Percentiles rank a stretch among this genome's conserved stretches.
These are phyloP conservation scores for Sitta europaea DNA, from an alignment of 2,113 vertebrate species.

Conservation along the genomic window DNA sequence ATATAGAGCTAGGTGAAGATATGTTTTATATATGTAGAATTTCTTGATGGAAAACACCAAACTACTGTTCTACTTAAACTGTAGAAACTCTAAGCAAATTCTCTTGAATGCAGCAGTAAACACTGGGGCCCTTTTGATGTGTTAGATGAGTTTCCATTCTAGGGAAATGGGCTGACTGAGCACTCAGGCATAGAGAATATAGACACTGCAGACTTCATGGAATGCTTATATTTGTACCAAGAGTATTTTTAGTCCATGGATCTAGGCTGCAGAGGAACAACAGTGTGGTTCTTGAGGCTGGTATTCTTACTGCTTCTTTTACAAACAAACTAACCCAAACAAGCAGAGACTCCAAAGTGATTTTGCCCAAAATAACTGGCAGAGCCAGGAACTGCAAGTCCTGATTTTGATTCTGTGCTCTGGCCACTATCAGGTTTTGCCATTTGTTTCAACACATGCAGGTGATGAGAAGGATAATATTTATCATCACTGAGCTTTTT, in stretches of 20 bases:
- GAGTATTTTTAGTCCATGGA: not conserved
- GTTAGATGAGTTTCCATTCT: not conserved
- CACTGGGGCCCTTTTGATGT: not conserved
- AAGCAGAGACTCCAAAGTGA: not conserved
- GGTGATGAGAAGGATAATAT: not conserved
- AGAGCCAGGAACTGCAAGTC: not conserved
- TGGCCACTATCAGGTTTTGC: not conserved
- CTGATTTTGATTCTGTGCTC: not conserved
- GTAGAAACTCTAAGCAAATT: not conserved
- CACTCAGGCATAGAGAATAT: not conserved
- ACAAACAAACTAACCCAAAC: not conserved
- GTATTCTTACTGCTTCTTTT: not conserved
- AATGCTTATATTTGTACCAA: not conserved
- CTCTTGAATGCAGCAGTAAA: not conserved
- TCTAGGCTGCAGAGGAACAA: not conserved
- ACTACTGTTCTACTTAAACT: not conserved
- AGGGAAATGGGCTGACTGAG: not conserved
- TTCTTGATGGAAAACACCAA: not conserved
- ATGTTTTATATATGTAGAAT: not conserved
- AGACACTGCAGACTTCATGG: not conserved
- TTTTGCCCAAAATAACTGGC: not conserved
- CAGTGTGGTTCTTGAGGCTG: not conserved
- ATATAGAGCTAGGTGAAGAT: not conserved
- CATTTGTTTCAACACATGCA: slow-evolving; percentile 2
- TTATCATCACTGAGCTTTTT: not conserved